Evolutionary conservation across 2,797 vertebrate species (phyloP).

Genomic region (Pempheris klunzingeri): DNA sequence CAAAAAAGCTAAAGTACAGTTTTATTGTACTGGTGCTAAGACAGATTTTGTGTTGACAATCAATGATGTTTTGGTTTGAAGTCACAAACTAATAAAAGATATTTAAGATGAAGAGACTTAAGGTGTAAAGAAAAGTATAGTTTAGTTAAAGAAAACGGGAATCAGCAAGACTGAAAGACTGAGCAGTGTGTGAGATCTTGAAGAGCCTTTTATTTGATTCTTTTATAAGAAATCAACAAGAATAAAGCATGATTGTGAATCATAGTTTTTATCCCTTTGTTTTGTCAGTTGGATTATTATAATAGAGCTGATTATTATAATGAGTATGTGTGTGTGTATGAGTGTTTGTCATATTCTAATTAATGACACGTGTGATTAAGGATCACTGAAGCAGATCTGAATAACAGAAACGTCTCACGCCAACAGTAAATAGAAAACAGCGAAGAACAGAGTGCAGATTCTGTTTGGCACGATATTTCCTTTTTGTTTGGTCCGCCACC

Average conservation of each 20-base stretch:
- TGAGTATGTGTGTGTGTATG: too few relatives aligned
- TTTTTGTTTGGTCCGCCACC: background rate
- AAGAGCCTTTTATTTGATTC: constrained; percentile 85
- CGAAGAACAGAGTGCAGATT: background rate
- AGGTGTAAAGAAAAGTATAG: constrained; percentile 84
- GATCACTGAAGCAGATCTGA: constrained; percentile 7
- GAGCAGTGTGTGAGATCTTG: constrained; percentile 75
- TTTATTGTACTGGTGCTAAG: constrained; percentile 99
- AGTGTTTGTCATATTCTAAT: background rate
- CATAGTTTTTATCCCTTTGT: constrained; percentile 62
- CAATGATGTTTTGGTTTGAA: constrained; percentile 89
- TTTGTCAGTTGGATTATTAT: constrained; percentile 35
- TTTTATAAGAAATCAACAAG: constrained; percentile 86
- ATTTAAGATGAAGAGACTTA: constrained; percentile 86
- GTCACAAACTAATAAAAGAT: constrained; percentile 89
- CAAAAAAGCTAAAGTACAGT: constrained; percentile 93
- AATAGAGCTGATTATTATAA: background rate
- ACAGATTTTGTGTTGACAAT: constrained; percentile 93
- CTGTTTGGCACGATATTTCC: background rate
- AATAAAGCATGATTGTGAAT: constrained; percentile 91
- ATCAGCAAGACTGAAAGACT: constrained; percentile 63
- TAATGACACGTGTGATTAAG: too few relatives aligned
- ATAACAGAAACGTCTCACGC: background rate
- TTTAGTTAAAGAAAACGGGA: constrained; percentile 79
- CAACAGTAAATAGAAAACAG: background rate